Evolutionary conservation across 2,113 vertebrate genomes (phyloP).

Genomic region (Gulo gulo): DNA sequence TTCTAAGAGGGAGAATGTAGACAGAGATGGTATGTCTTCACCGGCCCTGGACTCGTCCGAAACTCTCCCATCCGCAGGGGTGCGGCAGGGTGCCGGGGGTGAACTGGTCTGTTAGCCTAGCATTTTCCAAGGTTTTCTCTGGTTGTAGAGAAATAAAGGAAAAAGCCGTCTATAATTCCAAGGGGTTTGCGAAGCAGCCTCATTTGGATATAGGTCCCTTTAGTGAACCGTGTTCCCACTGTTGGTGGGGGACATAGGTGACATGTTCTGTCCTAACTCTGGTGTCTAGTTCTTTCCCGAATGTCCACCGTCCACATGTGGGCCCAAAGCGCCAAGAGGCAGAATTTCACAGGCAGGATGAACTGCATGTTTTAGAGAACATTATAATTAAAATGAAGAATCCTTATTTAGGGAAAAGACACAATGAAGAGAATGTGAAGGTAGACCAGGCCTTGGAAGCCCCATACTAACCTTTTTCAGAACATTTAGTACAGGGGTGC

Average conservation of each 20-base stretch:
- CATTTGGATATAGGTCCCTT: neutral
- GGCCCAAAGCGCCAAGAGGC: neutral
- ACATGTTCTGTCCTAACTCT: neutral
- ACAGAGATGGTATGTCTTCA: neutral
- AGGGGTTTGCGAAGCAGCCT: neutral
- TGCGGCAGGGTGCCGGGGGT: neutral
- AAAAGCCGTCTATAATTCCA: neutral
- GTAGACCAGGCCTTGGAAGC: neutral
- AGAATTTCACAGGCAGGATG: neutral
- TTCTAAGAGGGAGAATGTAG: neutral
- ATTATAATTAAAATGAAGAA: neutral
- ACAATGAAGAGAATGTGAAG: neutral
- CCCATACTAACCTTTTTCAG: neutral
- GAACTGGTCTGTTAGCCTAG: neutral
- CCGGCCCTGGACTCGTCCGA: neutral
- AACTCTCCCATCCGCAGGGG: neutral
- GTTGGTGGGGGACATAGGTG: too few relatives aligned
- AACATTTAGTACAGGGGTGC: too few relatives aligned
- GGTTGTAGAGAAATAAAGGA: neutral
- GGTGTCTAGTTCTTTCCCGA: neutral
- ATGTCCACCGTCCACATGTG: neutral
- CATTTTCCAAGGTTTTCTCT: neutral
- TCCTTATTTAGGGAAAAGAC: neutral
- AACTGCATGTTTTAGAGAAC: neutral
- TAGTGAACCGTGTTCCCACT: too few relatives aligned